Conservation (phyloP, 1,140 invertebrate species). For the Heliconius congener region DNA sequence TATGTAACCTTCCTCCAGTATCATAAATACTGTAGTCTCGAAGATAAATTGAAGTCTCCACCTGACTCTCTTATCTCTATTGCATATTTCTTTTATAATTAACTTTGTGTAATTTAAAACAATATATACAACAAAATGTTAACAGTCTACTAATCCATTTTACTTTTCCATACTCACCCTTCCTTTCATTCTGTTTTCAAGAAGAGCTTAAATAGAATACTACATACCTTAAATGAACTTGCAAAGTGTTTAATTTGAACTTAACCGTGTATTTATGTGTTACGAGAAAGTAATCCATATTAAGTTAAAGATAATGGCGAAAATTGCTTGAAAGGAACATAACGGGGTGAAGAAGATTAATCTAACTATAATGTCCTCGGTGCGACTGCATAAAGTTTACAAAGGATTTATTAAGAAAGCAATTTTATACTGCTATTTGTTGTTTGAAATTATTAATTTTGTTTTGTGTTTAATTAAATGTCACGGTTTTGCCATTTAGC, state of each 20-base stretch:
- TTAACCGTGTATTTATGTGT: not conserved
- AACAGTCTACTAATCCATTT: not conserved
- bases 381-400: conserved; percentile 19
- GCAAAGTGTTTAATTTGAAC: conserved; percentile 5
- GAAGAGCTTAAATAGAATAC: conserved; percentile 8
- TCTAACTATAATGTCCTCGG: conserved; percentile 17
- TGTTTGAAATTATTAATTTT: not conserved
- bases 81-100: no score
- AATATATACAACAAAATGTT: no score
- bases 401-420: conserved; percentile 15
- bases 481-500: not conserved
- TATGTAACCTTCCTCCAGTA: no score
- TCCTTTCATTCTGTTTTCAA: not conserved
- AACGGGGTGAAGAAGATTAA: conserved; percentile 29
- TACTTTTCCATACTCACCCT: not conserved
- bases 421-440: not conserved
- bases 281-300: not conserved
- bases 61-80: no score
- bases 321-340: not conserved
- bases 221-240: not conserved
- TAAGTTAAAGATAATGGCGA: not conserved
- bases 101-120: no score
- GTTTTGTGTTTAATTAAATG: not conserved
- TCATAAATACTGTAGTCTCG: no score
- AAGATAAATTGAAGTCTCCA: no score